A percentile compares a stretch with the other conserved stretches of the same genome.
Evolutionary conservation across 2,888 invertebrate species (phyloP).

Genomic region (Drosophila kanekoi): DNA sequence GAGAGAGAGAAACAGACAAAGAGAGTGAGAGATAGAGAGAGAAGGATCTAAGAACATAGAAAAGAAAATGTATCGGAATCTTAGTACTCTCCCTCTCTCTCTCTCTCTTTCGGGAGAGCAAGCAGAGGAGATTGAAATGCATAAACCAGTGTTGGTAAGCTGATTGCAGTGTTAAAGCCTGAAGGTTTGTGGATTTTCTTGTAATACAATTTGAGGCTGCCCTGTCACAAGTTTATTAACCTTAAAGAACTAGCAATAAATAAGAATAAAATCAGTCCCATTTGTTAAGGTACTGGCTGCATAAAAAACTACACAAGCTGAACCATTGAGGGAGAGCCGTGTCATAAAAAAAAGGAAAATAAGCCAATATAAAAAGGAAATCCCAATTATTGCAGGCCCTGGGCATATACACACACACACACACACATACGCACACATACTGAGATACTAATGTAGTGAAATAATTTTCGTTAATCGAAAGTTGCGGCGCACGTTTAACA

Average conservation of each 20-base stretch:
- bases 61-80: too few species aligned
- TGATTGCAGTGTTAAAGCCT: neutral
- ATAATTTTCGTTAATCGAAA: slow-evolving; percentile 80
- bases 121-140: too few species aligned
- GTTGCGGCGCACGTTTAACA: slow-evolving; percentile 75
- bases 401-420: slow-evolving; percentile 5
- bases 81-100: too few species aligned
- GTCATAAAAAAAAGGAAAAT: slow-evolving; percentile 57
- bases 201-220: slow-evolving; percentile 2
- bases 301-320: slow-evolving; percentile 42
- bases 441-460: slow-evolving; percentile 75
- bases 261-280: slow-evolving; percentile 8
- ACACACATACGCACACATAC: slow-evolving; percentile 27
- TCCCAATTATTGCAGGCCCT: slow-evolving; percentile 45
- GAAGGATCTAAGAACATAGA: too few species aligned
- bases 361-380: slow-evolving; percentile 61
- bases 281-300: slow-evolving; percentile 7
- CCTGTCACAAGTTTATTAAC: neutral
- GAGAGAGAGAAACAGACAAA: too few species aligned
- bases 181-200: neutral
- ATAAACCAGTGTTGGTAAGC: neutral
- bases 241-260: slow-evolving; percentile 8
- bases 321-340: slow-evolving; percentile 31
- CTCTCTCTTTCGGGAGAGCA: too few species aligned
- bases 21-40: too few species aligned